Conservation (phyloP, 2,113 vertebrate genomes). For the Epinephelus fuscoguttatus region DNA sequence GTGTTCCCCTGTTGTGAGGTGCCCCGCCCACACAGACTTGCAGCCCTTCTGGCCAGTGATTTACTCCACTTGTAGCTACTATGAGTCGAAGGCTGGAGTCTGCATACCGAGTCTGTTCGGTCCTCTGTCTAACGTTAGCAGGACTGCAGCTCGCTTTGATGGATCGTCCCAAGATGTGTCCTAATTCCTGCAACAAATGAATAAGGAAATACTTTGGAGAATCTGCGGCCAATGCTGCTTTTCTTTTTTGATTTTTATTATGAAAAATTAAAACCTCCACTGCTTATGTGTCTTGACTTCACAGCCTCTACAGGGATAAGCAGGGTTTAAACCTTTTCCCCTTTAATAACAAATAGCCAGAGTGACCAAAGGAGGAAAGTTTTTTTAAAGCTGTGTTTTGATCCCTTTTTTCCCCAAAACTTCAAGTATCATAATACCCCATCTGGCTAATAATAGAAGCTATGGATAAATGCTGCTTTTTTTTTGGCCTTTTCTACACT, state of each 20-base stretch:
- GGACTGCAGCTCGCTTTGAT: constrained; percentile 54
- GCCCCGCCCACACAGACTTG: constrained; percentile 56
- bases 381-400: not conserved
- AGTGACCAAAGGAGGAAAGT: not conserved
- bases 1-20: constrained; percentile 59
- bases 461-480: not conserved
- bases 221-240: constrained; percentile 6
- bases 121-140: constrained; percentile 47
- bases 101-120: constrained; percentile 58
- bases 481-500: not conserved
- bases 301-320: constrained; percentile 38
- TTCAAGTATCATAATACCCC: not conserved
- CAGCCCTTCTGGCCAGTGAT: constrained; percentile 54
- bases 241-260: constrained; percentile 18
- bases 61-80: constrained; percentile 68
- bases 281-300: constrained; percentile 36
- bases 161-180: constrained; percentile 59
- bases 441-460: constrained; percentile 2
- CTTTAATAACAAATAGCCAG: constrained; percentile 32
- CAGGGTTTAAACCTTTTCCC: constrained; percentile 18
- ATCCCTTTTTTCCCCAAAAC: not conserved
- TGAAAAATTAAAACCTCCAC: constrained; percentile 44
- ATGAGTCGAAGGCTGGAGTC: constrained; percentile 55
- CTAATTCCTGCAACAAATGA: constrained; percentile 59
- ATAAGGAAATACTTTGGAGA: constrained; percentile 50